phyloP scores from a whole-genome alignment of 1,140 invertebrate species.

The Drosophila elegans region DNA sequence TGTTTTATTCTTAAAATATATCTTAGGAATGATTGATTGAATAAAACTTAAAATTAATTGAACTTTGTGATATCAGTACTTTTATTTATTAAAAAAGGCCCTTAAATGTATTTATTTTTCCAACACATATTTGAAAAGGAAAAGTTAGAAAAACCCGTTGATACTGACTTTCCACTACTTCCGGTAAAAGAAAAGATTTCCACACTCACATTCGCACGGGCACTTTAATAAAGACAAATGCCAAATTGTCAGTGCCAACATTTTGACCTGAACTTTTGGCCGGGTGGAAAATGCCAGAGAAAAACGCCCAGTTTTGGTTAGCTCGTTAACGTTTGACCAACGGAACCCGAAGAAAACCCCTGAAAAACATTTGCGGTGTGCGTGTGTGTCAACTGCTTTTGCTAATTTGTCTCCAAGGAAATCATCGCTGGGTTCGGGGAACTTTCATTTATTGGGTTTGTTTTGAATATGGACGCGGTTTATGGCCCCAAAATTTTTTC shows the following conservation, averaged over 20 bases:
- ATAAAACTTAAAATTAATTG: neutral
- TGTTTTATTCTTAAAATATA: neutral
- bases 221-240: conserved; percentile 70
- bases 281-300: neutral
- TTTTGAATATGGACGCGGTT: conserved; percentile 66
- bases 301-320: conserved; percentile 13
- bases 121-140: neutral
- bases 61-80: neutral
- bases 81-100: neutral
- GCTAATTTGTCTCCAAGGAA: conserved; percentile 80
- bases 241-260: conserved; percentile 57
- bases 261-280: conserved; percentile 40
- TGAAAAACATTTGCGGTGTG: conserved; percentile 34
- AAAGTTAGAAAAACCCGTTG: neutral
- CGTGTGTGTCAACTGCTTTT: conserved; percentile 63
- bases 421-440: conserved; percentile 57
- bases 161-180: conserved; percentile 11
- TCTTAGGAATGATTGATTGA: neutral
- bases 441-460: conserved; percentile 59
- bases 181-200: conserved; percentile 7
- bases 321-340: conserved; percentile 69
- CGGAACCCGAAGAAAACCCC: conserved; percentile 16
- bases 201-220: conserved; percentile 3
- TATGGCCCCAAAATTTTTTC: conserved; percentile 24
- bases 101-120: too few species aligned